phyloP scores from a whole-genome alignment of 2,888 invertebrate species.

The Fissipunctia ypsillon region DNA sequence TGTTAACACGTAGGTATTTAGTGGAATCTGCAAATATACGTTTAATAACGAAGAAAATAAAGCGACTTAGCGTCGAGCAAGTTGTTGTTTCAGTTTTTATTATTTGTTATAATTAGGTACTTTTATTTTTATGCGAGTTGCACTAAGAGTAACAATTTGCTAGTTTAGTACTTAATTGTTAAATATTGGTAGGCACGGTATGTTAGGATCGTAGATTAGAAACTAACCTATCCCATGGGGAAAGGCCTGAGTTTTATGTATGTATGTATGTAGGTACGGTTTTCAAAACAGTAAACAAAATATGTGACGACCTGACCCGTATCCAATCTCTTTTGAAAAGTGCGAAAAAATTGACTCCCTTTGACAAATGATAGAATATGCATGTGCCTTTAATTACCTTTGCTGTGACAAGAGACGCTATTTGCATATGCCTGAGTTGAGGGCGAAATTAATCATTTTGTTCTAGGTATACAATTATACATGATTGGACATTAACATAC shows the following conservation, averaged over 20 bases:
- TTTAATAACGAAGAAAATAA: too few relatives aligned
- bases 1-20: constrained; percentile 10
- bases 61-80: background rate
- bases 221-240: background rate
- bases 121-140: background rate
- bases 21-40: background rate
- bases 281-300: background rate
- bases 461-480: background rate
- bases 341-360: constrained; percentile 30
- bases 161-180: background rate
- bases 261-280: background rate
- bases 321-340: constrained; percentile 26
- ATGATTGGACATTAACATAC: background rate
- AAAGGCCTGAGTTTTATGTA: background rate
- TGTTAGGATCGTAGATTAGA: background rate
- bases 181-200: background rate
- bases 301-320: background rate
- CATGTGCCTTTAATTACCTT: constrained; percentile 39
- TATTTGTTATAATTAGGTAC: background rate
- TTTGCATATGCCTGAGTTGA: constrained; percentile 37
- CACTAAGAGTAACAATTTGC: background rate
- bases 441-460: constrained; percentile 14
- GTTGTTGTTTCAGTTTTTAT: background rate
- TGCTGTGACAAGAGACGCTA: background rate
- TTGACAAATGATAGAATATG: constrained; percentile 38